phyloP scores from a whole-genome alignment of 2,113 vertebrate species.

The Nothocercus nigrocapillus region DNA sequence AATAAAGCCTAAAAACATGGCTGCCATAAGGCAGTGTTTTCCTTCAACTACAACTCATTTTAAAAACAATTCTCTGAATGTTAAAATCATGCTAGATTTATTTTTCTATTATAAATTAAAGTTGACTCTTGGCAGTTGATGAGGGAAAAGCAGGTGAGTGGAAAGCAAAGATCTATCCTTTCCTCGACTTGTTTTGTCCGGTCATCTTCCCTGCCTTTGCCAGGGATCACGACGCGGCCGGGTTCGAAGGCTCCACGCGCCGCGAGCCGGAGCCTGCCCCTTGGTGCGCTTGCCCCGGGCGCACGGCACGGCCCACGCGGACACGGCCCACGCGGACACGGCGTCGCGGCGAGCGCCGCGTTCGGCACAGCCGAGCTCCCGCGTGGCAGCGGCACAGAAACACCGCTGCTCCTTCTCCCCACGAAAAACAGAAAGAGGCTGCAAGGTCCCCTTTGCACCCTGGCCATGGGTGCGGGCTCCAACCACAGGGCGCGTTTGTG shows the following conservation, averaged over 20 bases:
- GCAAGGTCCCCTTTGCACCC: neutral
- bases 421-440: neutral
- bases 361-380: neutral
- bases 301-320: too few species aligned
- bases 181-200: neutral
- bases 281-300: neutral
- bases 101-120: conserved; percentile 45
- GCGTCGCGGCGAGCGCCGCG: neutral
- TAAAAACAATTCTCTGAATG: neutral
- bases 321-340: too few species aligned
- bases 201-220: conserved; percentile 14
- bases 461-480: neutral
- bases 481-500: conserved; percentile 36
- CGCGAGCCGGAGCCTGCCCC: neutral
- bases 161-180: conserved; percentile 29
- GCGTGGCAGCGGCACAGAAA: neutral
- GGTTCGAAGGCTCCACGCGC: neutral
- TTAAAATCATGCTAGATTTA: conserved; percentile 3
- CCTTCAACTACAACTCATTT: neutral
- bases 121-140: conserved; percentile 37
- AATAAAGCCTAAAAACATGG: neutral
- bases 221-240: conserved; percentile 32
- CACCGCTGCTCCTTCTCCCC: neutral
- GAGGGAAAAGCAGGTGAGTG: neutral
- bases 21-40: neutral